These are phyloP conservation scores for Thereva nobilitata DNA, from an alignment of 2,888 invertebrate genomes.

Conservation along the genomic window DNA sequence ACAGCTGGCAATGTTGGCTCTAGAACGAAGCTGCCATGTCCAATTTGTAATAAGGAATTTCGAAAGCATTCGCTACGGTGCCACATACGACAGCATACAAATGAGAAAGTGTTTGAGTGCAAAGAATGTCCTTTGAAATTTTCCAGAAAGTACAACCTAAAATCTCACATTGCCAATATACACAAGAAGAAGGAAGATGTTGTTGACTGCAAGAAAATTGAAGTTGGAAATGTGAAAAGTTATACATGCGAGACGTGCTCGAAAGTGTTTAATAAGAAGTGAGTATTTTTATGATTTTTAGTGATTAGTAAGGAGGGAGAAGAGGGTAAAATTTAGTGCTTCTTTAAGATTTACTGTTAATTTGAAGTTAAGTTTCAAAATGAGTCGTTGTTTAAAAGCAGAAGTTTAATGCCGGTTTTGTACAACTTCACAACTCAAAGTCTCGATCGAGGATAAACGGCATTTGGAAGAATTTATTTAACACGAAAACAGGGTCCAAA, in stretches of 20 bases:
- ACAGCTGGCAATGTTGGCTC: slow-evolving; percentile 50
- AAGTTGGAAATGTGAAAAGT: slow-evolving; percentile 27
- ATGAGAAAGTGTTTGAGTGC: slow-evolving; percentile 73
- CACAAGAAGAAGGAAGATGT: slow-evolving; percentile 53
- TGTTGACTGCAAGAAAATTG: background rate
- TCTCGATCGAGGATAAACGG: no score
- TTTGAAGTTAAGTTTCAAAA: no score
- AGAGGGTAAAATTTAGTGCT: no score
- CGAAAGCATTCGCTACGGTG: slow-evolving; percentile 68
- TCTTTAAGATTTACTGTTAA: no score
- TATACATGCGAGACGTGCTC: slow-evolving; percentile 58
- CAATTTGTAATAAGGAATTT: slow-evolving; percentile 68
- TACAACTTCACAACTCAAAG: no score
- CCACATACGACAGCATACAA: slow-evolving; percentile 74
- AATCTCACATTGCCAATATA: slow-evolving; percentile 64
- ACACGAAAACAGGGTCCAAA: no score
- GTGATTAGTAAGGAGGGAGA: no score
- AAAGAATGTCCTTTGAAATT: slow-evolving; percentile 67
- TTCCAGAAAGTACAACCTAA: slow-evolving; percentile 67
- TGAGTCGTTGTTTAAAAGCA: no score
- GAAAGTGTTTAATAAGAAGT: slow-evolving; percentile 60
- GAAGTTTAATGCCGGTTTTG: no score
- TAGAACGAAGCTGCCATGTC: slow-evolving; percentile 64
- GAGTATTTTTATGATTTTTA: slow-evolving; percentile 50
- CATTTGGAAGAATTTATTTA: no score